Percentiles rank a stretch among this genome's conserved stretches.
Conservation (phyloP, 2,888 invertebrate genomes). For the Ectropis crepuscularia region DNA sequence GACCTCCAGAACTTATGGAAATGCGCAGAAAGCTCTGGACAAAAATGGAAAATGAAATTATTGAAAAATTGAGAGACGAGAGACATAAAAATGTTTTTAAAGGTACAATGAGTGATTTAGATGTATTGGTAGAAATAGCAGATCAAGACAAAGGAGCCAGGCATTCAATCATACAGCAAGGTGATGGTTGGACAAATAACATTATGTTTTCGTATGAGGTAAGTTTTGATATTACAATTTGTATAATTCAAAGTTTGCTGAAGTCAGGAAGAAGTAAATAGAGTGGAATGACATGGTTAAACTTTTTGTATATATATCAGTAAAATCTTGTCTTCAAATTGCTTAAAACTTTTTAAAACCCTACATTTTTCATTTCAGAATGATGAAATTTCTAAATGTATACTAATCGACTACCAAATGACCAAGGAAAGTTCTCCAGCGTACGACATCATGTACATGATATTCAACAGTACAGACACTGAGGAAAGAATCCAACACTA, state of each 20-base stretch:
- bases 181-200: slow-evolving; percentile 53
- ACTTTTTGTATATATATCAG: too few species aligned
- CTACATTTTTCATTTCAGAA: neutral
- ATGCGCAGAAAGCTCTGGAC: neutral
- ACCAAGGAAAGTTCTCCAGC: neutral
- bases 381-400: neutral
- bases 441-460: slow-evolving; percentile 1
- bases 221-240: neutral
- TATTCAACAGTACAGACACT: neutral
- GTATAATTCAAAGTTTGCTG: too few species aligned
- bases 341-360: too few species aligned
- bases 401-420: slow-evolving; percentile 1
- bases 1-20: neutral
- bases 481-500: neutral
- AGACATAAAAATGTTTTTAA: neutral
- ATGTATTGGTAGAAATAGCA: neutral
- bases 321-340: too few species aligned
- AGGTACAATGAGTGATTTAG: neutral
- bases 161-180: slow-evolving; percentile 46
- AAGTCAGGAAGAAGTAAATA: too few species aligned
- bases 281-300: too few species aligned
- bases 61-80: neutral
- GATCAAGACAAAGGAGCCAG: slow-evolving; percentile 25
- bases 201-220: slow-evolving; percentile 40
- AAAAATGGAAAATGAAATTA: neutral